Evolutionary conservation across 23 tunicate genomes (phyloP).

Genomic region (Botrylloides violaceus): DNA sequence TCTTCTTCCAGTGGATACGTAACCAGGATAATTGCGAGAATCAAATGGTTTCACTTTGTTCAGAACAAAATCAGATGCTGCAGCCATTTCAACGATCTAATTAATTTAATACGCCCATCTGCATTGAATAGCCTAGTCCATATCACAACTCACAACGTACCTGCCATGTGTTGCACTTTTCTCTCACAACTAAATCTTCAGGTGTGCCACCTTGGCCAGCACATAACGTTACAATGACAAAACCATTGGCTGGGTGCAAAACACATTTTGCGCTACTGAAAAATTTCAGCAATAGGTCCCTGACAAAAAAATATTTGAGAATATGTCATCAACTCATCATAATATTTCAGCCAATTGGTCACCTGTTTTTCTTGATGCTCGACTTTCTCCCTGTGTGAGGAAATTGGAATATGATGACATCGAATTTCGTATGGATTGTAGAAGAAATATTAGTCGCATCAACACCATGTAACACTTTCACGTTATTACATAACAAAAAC

Average conservation of each 20-base stretch:
- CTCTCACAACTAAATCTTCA: constrained; percentile 22
- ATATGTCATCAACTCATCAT: neutral
- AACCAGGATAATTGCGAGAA: neutral
- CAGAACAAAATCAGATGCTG: constrained; percentile 25
- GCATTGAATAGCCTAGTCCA: neutral
- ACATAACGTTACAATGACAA: constrained; percentile 40
- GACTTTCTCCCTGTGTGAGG: constrained; percentile 65
- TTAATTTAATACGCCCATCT: neutral
- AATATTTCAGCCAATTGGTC: neutral
- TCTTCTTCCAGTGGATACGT: constrained; percentile 30
- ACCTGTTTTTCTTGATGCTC: constrained; percentile 43
- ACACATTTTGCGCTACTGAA: constrained; percentile 20
- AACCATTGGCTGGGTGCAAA: constrained; percentile 16
- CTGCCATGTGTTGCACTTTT: constrained; percentile 45
- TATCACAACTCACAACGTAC: neutral
- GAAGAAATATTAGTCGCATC: constrained; percentile 32
- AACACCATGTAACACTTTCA: constrained; percentile 25
- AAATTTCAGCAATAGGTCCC: constrained; percentile 28
- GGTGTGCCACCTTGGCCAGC: constrained; percentile 73
- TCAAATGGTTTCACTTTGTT: constrained; percentile 19
- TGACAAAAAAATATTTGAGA: neutral
- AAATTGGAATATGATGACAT: constrained; percentile 38
- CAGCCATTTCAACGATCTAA: constrained; percentile 52
- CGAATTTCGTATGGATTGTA: neutral
- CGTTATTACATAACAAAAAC: neutral